Conservation (phyloP, 2,797 vertebrate species). For the Crocodylus rhombifer region DNA sequence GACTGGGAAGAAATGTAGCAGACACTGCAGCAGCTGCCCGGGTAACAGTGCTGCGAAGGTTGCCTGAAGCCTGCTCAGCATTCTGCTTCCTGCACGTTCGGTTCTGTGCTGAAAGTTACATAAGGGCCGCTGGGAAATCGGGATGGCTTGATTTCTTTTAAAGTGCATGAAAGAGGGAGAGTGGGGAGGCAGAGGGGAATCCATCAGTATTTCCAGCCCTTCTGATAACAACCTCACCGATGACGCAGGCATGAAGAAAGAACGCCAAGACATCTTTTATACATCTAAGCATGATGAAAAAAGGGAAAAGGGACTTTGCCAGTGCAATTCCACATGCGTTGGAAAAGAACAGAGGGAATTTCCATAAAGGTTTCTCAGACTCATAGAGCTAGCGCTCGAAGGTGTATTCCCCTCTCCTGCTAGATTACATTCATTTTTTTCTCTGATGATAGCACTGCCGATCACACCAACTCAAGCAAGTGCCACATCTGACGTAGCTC, state of each 20-base stretch:
- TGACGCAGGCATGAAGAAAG: not conserved
- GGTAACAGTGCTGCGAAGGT: not conserved
- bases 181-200: not conserved
- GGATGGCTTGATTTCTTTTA: not conserved
- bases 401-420: not conserved
- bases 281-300: not conserved
- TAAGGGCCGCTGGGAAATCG: not conserved
- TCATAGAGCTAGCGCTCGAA: not conserved
- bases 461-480: not conserved
- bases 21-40: conserved; percentile 10
- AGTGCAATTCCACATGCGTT: conserved; percentile 12
- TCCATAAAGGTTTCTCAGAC: not conserved
- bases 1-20: not conserved
- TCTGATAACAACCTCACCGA: not conserved
- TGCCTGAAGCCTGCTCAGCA: conserved; percentile 28
- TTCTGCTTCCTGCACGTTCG: conserved; percentile 27
- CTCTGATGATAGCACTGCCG: accelerated
- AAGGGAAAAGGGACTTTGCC: not conserved
- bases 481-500: conserved; percentile 15
- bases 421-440: not conserved
- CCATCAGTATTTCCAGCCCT: not conserved
- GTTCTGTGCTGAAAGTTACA: not conserved
- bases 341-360: conserved; percentile 54
- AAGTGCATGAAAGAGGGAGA: conserved; percentile 27
- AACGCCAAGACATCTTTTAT: not conserved